Base-by-base conservation (phyloP, 2,888 invertebrate species). In the Harmothoe impar region DNA sequence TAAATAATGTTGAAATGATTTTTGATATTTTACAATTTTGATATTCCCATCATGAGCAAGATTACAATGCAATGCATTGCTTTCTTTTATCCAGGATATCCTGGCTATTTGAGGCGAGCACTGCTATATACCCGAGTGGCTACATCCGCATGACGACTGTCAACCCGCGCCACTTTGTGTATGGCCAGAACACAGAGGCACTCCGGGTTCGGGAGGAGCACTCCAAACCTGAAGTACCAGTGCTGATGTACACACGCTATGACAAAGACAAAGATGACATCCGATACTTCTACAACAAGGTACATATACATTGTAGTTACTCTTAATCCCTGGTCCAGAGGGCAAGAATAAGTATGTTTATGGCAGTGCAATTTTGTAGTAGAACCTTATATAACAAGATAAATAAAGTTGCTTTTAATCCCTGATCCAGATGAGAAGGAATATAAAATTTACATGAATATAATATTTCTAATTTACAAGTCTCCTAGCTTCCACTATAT, bases 101-200 rank as follows among this genome's bases (percentile, higher is more conserved):
- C 3, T 85, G 85, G 85, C 51, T 85, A n/a, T 85, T 52, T 52
- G 85, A 43, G 85, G 85, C 85, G 10, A 85, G 85, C 85, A 51
- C 52, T n/a, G 51, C 85, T 25, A 43, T 85, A n/a, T 85, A 85
- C 52, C 85, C 85, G 10, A 51, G n/a, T 10, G 85, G 51, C 10
- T 85, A 85, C 85, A 85, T 85, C 52, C 17, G 85, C 10, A 5
- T 1, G 5, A n/a, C 51, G 12, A 52, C 54, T 1, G 54, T n/a
- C 23, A 3, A 51, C 85, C 85, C 85, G 10, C n/a, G 54, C 5
- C 23, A 85, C 20, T 52, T 23, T 51, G 52, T 85, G 3, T 51
- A 85, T 29, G 52, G 85, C n/a, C 43, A 85, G 15, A 52, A 52
- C 52, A 25, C 29, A 5, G 85, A 85, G 52, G 85, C 51, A 5